Percentiles rank a stretch among this genome's conserved stretches.
Conservation (phyloP, 2,888 invertebrate genomes). For the Drosophila affinis region DNA sequence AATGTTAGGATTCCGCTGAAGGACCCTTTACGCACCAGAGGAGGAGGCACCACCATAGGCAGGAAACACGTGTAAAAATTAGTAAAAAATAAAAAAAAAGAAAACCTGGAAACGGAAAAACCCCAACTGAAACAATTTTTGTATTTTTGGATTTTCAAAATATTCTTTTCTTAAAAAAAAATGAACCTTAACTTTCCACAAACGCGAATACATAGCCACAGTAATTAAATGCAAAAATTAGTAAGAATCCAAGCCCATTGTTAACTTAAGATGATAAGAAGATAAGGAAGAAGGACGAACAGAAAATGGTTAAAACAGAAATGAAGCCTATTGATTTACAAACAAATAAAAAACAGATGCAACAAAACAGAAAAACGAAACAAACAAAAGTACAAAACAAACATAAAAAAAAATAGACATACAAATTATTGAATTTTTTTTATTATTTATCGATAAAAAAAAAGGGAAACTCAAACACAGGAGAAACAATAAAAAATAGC, state of each 20-base stretch:
- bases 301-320: conserved; percentile 4
- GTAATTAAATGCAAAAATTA: conserved; percentile 56
- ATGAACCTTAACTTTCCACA: conserved; percentile 13
- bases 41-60: conserved; percentile 15
- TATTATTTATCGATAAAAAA: conserved; percentile 53
- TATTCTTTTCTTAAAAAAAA: conserved; percentile 28
- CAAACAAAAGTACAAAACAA: conserved; percentile 43
- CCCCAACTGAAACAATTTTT: conserved; percentile 41
- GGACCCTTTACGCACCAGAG: conserved; percentile 47
- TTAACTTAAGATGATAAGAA: conserved; percentile 28
- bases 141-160: conserved; percentile 14
- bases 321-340: conserved; percentile 33
- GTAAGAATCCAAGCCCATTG: conserved; percentile 28
- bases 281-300: not conserved
- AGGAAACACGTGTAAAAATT: conserved; percentile 13
- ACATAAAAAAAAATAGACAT: conserved; percentile 67
- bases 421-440: conserved; percentile 58
- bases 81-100: conserved; percentile 23
- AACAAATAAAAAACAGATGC: conserved; percentile 23
- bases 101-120: conserved; percentile 31
- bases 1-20: conserved; percentile 42
- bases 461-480: conserved; percentile 27
- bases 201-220: conserved; percentile 58
- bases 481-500: conserved; percentile 13
- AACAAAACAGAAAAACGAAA: conserved; percentile 65